Evolutionary conservation across 2,888 invertebrate species (phyloP), one percentile per base, ranked within the genome.

Genomic region (Agriopis aurantiaria): DNA sequence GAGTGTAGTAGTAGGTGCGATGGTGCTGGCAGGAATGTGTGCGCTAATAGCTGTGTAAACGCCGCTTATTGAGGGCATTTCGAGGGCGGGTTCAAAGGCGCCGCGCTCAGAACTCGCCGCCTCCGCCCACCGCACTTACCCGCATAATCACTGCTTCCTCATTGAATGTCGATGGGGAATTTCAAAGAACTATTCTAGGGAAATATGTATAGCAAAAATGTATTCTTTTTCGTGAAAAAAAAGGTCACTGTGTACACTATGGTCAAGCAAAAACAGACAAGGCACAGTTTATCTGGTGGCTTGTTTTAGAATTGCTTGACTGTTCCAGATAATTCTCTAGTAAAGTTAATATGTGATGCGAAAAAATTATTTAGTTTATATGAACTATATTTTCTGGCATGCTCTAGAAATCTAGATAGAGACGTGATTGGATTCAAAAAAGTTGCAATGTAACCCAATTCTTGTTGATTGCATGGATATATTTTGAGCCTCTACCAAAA

Each of bases 51-150:
- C 73, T 86, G 79, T 83, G 90, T 85, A 92, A 89, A 91, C 91
- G 69, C 86, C 85, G 88, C 91, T 93, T 90, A 93, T 92, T 92
- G 92, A 89, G 87, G 86, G 89, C 89, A 91, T 88, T 89, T 89
- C 76, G 86, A 85, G 83, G 79, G 85, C 76, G 74, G 76, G 69
- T 75, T 88, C 90, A 92, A 93, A 91, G 83, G 80, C 69, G 82
- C 92, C 91, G 91, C 82, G 49, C 59, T 66, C 52, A 45, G 60
- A 70, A 59, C 79, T 76, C 75, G 73, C 81, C 76, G 78, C 74
- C 83, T 71, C 84, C 86, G 88, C 86, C 85, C 80, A 84, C 85
- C 71, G 77, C 74, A 71, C 75, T 72, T 59, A 62, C 61, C 52
- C 63, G 63, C 52, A 69, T 73, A 71, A 78, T 78, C 78, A 75